Evolutionary conservation across 2,797 vertebrate species (phyloP).

Genomic region (Crocodylus rhombifer): DNA sequence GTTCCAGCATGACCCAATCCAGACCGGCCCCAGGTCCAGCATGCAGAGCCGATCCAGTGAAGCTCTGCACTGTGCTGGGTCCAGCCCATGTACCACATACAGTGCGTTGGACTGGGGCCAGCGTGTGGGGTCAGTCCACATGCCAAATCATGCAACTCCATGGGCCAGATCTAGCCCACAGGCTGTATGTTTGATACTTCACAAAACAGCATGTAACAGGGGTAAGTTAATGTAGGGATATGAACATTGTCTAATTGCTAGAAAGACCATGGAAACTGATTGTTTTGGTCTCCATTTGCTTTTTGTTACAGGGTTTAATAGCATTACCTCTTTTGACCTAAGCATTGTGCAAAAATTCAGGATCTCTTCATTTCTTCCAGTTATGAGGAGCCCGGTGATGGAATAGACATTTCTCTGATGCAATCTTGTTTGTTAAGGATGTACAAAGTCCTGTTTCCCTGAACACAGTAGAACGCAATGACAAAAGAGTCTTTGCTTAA

Average conservation of each 20-base stretch:
- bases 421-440: not conserved
- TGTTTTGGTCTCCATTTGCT: fast-evolving
- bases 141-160: too few species aligned
- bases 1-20: too few species aligned
- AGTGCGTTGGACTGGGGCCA: too few species aligned
- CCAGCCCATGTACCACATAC: too few species aligned
- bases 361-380: not conserved
- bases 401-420: fast-evolving
- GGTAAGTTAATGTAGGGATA: not conserved
- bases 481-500: fast-evolving
- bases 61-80: too few species aligned
- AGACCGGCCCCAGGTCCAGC: too few species aligned
- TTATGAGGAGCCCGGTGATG: fast-evolving
- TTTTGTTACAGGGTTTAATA: not conserved
- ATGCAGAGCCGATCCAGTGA: too few species aligned
- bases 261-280: fast-evolving
- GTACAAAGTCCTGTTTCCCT: fast-evolving
- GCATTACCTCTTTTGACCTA: fast-evolving
- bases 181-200: too few species aligned
- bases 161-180: too few species aligned
- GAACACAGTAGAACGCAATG: fast-evolving
- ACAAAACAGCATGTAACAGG: too few species aligned
- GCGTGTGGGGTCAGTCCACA: too few species aligned
- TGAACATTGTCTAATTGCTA: fast-evolving
- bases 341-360: fast-evolving